These are phyloP conservation scores for Pipistrellus pygmaeus DNA, from an alignment of 2,797 vertebrate species.

Conservation along the genomic window DNA sequence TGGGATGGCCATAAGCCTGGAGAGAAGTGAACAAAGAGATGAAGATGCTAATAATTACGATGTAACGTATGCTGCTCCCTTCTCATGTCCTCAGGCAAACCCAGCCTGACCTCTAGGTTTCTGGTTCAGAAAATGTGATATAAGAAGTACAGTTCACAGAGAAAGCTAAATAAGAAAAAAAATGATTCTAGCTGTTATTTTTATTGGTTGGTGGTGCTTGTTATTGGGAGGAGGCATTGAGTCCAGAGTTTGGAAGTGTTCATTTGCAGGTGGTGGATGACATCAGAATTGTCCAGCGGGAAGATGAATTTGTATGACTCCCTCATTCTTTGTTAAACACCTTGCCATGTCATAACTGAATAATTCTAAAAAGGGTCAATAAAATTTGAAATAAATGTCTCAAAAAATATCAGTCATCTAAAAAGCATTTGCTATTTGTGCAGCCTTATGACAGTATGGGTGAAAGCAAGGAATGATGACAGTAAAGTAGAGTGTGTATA, in stretches of 20 bases:
- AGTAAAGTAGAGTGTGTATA: not conserved
- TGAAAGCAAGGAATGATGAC: not conserved
- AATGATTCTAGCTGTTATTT: not conserved
- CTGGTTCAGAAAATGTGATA: not conserved
- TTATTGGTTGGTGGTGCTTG: not conserved
- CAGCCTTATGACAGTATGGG: not conserved
- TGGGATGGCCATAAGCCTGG: too few species aligned
- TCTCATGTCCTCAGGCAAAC: not conserved
- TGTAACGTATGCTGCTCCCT: not conserved
- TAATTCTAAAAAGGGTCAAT: not conserved
- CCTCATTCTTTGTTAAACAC: not conserved
- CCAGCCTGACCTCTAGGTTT: not conserved
- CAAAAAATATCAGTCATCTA: not conserved
- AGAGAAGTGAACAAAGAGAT: not conserved
- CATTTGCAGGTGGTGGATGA: not conserved
- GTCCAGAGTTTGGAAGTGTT: not conserved
- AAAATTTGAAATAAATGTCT: constrained; percentile 31
- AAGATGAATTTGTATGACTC: not conserved
- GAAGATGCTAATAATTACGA: not conserved
- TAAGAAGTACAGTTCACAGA: not conserved
- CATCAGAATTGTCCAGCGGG: not conserved
- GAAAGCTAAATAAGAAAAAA: not conserved
- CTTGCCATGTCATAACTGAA: not conserved
- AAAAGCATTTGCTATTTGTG: not conserved
- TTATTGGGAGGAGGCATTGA: not conserved